Percentiles rank a stretch among this genome's conserved stretches.
These are phyloP conservation scores for Dendrocincla tyrannina DNA, from an alignment of 2,797 vertebrate species.

Conservation along the genomic window DNA sequence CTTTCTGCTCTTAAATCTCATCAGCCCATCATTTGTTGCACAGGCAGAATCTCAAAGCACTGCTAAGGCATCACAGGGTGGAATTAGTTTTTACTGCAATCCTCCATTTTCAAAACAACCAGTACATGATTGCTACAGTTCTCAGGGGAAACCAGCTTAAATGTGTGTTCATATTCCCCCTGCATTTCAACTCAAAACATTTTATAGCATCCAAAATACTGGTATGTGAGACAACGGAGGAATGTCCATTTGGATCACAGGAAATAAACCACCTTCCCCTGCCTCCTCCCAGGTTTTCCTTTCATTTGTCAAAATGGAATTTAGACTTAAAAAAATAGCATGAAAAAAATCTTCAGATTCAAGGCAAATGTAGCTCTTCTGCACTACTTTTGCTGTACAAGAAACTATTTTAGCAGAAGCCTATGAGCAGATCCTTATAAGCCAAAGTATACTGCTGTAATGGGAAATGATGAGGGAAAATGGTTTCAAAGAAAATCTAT, in stretches of 20 bases:
- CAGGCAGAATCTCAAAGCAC: background rate
- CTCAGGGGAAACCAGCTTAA: constrained; percentile 25
- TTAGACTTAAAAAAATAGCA: background rate
- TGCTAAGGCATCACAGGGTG: background rate
- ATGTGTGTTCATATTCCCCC: background rate
- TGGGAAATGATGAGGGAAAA: constrained; percentile 66
- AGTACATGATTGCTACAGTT: constrained; percentile 13
- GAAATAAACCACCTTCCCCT: background rate
- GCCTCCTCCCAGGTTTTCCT: background rate
- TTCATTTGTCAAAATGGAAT: constrained; percentile 24
- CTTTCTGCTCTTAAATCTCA: constrained; percentile 3
- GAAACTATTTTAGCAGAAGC: constrained; percentile 38
- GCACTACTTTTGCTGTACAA: constrained; percentile 15
- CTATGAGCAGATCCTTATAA: constrained; percentile 37
- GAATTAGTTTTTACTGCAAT: constrained; percentile 39
- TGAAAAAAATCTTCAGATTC: background rate
- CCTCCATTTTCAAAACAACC: constrained; percentile 50
- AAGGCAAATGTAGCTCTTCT: constrained; percentile 9
- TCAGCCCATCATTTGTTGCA: background rate
- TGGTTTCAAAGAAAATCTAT: constrained; percentile 69
- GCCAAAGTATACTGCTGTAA: constrained; percentile 50
- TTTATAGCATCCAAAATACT: constrained; percentile 19
- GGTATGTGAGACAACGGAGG: background rate
- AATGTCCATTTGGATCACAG: constrained; percentile 22
- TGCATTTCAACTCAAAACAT: background rate